Base-by-base conservation (phyloP, 2,888 invertebrate species). In the Antitype chi region DNA sequence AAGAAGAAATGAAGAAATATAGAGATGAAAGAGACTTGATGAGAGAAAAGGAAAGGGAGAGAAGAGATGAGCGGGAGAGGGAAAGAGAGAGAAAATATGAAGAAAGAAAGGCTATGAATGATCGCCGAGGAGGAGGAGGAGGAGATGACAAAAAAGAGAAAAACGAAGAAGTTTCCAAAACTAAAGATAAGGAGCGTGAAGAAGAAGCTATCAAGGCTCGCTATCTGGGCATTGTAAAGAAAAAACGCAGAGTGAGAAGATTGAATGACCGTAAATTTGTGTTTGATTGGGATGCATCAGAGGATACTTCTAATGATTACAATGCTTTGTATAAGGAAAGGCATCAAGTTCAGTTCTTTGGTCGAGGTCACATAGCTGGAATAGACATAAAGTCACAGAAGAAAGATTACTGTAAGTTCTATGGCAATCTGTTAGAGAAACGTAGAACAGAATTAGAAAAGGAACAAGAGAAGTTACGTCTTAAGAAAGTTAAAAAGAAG, bases 201-300 rank as follows among this genome's bases (percentile, higher is more conserved):
- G 97, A 98, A 64, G 99, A 99, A 94, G 99, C 99, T 0, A 99
- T 99, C 77, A 98, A 99, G 90, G 99, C 99, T 91, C 97, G 99
- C 9, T 99, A 99, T 93, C 97, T 99, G 70, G 99, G 99, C 0
- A 97, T 99, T 66, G 97, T 99, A 0, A 99, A 99, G 92, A 99
- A 99, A 92, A 99, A 99, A 91, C 97, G 99, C 23, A 97, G 99
- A 77, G 99, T 99, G 0, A 97, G 99, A 28, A 97, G 99, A 81
- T 96, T 99, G 62, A 99, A 99, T 95, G 99, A 99, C 93, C 97
- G 99, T 25, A 99, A 99, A 96, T 99, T 99, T 97, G 99, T 99
- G 0, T 99, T 99, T 94, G 99, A 99, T 95, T 99, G 99, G 99
- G 99, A 99, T 96, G 99, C 99, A 0, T 98, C 99, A 0, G 99